Conservation (phyloP, 2,888 invertebrate genomes). For the Magallana nippona region DNA sequence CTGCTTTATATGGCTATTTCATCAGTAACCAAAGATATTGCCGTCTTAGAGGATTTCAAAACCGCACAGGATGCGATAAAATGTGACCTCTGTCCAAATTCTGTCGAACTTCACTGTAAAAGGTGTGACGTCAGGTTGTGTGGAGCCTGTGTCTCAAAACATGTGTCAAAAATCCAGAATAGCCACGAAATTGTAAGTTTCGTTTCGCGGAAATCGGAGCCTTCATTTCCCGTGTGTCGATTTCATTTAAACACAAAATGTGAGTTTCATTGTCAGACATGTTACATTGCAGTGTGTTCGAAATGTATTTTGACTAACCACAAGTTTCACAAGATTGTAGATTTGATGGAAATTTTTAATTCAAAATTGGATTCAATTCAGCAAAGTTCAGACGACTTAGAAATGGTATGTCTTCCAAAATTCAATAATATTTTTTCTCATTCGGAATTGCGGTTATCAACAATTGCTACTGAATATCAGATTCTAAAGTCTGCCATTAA, state of each 20-base stretch:
- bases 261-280: not conserved
- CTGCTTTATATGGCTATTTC: not conserved
- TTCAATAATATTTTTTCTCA: constrained; percentile 3
- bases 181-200: constrained; percentile 16
- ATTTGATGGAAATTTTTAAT: constrained; percentile 19
- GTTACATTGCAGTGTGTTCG: constrained; percentile 18
- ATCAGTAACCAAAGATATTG: not conserved
- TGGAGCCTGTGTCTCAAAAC: not conserved
- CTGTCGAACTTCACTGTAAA: constrained; percentile 19
- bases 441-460: not conserved
- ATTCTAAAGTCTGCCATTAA: constrained; percentile 12
- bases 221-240: not conserved
- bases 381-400: not conserved
- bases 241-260: constrained; percentile 15
- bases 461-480: constrained; percentile 1
- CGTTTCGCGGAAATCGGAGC: not conserved
- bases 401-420: not conserved
- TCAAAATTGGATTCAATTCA: constrained; percentile 17
- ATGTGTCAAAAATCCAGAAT: not conserved
- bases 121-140: constrained; percentile 20
- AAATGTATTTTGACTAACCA: constrained; percentile 1
- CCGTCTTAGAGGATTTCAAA: not conserved
- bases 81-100: constrained; percentile 19
- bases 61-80: not conserved
- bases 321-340: constrained; percentile 1